These are phyloP conservation scores for Urocyon cinereoargenteus DNA, from an alignment of 2,797 vertebrate genomes.

Conservation along the genomic window DNA sequence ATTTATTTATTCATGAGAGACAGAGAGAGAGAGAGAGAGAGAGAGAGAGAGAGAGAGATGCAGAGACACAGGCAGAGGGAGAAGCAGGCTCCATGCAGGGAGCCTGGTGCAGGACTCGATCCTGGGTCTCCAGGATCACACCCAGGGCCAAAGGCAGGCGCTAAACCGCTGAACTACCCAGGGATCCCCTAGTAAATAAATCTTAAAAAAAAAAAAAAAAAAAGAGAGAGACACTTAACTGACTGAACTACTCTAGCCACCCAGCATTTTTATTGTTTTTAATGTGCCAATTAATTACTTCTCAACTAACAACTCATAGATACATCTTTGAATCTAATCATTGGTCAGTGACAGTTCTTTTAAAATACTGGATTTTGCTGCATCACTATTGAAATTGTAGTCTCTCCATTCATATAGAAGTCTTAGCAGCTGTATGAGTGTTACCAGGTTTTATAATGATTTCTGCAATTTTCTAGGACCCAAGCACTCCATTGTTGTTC, in stretches of 20 bases:
- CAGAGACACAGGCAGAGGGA: too few species aligned
- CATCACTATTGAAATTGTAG: background rate
- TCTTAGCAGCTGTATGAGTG: background rate
- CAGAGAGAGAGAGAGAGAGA: too few species aligned
- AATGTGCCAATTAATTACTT: background rate
- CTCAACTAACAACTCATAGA: background rate
- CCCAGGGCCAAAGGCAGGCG: too few species aligned
- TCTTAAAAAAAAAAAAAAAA: too few species aligned
- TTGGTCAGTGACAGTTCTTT: background rate
- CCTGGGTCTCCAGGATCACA: too few species aligned
- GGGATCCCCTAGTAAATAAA: too few species aligned
- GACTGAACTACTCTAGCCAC: background rate
- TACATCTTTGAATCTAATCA: background rate
- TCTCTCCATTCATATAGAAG: background rate
- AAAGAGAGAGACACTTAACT: background rate
- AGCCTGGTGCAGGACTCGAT: too few species aligned
- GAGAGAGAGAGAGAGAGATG: too few species aligned
- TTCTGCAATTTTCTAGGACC: constrained; percentile 4
- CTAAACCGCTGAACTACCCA: too few species aligned
- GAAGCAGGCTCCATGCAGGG: too few species aligned
- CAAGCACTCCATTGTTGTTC: background rate
- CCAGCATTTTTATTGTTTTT: background rate
- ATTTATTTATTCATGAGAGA: too few species aligned
- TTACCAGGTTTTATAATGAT: background rate
- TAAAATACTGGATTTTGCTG: background rate